phyloP scores from a whole-genome alignment of 2,888 invertebrate species.

The Ellobium chinense region DNA sequence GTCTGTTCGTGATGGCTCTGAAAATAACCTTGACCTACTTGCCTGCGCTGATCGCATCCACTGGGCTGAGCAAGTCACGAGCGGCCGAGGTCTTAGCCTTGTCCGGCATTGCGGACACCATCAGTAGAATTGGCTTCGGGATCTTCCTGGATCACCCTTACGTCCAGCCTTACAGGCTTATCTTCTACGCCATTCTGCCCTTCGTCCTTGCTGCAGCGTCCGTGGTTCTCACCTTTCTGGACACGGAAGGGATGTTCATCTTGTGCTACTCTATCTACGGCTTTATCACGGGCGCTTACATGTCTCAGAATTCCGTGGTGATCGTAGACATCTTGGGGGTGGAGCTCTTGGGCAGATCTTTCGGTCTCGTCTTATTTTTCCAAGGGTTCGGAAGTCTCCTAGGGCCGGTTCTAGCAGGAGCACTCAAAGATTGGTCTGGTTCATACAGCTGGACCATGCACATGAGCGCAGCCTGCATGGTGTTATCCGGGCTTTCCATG shows the following conservation, averaged over 20 bases:
- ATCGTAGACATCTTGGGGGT: conserved; percentile 69
- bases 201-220: conserved; percentile 57
- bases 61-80: conserved; percentile 55
- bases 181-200: conserved; percentile 60
- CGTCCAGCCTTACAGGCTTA: conserved; percentile 58
- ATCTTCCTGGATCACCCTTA: conserved; percentile 58
- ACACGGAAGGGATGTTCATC: conserved; percentile 53
- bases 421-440: conserved; percentile 49
- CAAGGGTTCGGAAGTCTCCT: conserved; percentile 66
- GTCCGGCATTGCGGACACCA: conserved; percentile 60
- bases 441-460: conserved; percentile 51
- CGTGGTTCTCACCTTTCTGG: conserved; percentile 56
- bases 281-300: conserved; percentile 62
- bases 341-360: conserved; percentile 63
- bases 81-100: conserved; percentile 64
- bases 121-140: conserved; percentile 59
- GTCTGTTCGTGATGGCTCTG: conserved; percentile 50
- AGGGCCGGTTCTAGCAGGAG: conserved; percentile 68
- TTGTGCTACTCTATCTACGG: conserved; percentile 60
- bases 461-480: conserved; percentile 47
- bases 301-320: conserved; percentile 71
- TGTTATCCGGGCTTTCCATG: conserved; percentile 44
- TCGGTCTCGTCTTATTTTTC: conserved; percentile 65
- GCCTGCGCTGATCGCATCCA: conserved; percentile 61
- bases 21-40: conserved; percentile 62